phyloP scores from a whole-genome alignment of 2,113 vertebrate genomes.

The Sturnira hondurensis region DNA sequence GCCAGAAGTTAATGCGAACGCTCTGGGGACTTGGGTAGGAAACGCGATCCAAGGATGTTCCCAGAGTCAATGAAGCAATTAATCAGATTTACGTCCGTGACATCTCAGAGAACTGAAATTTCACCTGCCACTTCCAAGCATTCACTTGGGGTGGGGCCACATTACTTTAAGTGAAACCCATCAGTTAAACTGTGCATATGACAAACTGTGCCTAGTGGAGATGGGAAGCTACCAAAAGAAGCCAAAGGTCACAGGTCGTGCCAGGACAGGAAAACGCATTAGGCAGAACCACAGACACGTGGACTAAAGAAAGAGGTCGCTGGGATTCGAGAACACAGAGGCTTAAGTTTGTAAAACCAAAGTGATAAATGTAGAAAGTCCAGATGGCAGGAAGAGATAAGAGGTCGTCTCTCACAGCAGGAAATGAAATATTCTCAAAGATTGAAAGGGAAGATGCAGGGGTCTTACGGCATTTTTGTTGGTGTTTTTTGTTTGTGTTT shows the following conservation, averaged over 20 bases:
- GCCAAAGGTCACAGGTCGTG: constrained; percentile 47
- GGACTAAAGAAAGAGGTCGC: constrained; percentile 56
- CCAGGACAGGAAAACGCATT: constrained; percentile 52
- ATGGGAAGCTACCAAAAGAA: constrained; percentile 69
- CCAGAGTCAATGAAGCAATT: constrained; percentile 75
- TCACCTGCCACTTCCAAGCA: constrained; percentile 63
- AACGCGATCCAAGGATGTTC: constrained; percentile 76
- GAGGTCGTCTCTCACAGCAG: constrained; percentile 59
- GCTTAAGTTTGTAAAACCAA: constrained; percentile 61
- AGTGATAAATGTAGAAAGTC: constrained; percentile 28
- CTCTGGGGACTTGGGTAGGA: constrained; percentile 69
- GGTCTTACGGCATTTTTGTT: not conserved
- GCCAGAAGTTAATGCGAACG: constrained; percentile 72
- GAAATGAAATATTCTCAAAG: constrained; percentile 63
- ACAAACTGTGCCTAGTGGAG: constrained; percentile 44
- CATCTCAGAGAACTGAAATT: constrained; percentile 70
- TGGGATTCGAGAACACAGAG: constrained; percentile 48
- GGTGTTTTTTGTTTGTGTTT: not conserved
- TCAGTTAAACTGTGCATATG: constrained; percentile 50
- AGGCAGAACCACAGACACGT: constrained; percentile 43
- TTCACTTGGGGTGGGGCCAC: constrained; percentile 50
- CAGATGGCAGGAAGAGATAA: constrained; percentile 63
- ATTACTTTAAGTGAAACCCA: constrained; percentile 61
- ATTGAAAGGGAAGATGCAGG: constrained; percentile 29
- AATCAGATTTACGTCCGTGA: constrained; percentile 78